phyloP scores from a whole-genome alignment of 2,888 invertebrate species.

The Rhagophthalmus giganteus region DNA sequence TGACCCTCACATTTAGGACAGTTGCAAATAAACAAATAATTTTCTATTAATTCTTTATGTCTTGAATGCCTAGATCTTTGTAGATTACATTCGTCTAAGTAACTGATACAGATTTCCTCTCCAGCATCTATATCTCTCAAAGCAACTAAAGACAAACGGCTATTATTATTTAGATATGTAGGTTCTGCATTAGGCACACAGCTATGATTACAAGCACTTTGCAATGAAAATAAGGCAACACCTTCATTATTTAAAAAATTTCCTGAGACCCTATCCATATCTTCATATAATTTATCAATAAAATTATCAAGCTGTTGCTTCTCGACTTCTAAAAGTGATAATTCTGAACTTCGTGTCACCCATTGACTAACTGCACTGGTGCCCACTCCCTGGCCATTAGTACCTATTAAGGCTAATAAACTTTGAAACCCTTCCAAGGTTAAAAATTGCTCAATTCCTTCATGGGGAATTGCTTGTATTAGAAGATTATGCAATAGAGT shows the following conservation, averaged over 20 bases:
- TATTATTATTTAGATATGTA: conserved; percentile 82
- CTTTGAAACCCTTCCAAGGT: conserved; percentile 83
- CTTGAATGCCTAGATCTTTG: conserved; percentile 83
- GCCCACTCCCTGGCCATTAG: conserved; percentile 95
- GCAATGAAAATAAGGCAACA: conserved; percentile 82
- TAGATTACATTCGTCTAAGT: conserved; percentile 83
- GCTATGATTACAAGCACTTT: conserved; percentile 91
- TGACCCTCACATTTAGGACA: conserved; percentile 80
- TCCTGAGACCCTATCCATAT: conserved; percentile 76
- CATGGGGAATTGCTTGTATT: conserved; percentile 64
- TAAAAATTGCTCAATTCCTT: conserved; percentile 70
- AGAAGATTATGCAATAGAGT: conserved; percentile 67
- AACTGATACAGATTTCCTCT: conserved; percentile 89
- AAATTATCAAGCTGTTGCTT: conserved; percentile 67
- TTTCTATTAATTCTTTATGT: conserved; percentile 76
- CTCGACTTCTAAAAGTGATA: conserved; percentile 69
- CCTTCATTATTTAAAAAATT: conserved; percentile 91
- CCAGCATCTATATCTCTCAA: conserved; percentile 71
- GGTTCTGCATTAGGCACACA: conserved; percentile 88
- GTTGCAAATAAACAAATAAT: conserved; percentile 80
- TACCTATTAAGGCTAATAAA: conserved; percentile 69
- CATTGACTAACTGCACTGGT: conserved; percentile 87
- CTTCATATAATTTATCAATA: conserved; percentile 81
- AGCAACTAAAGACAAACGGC: conserved; percentile 73
- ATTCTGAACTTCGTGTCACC: conserved; percentile 75